These are phyloP conservation scores for Scaptomyza montana DNA, from an alignment of 1,140 invertebrate genomes.

Conservation along the genomic window DNA sequence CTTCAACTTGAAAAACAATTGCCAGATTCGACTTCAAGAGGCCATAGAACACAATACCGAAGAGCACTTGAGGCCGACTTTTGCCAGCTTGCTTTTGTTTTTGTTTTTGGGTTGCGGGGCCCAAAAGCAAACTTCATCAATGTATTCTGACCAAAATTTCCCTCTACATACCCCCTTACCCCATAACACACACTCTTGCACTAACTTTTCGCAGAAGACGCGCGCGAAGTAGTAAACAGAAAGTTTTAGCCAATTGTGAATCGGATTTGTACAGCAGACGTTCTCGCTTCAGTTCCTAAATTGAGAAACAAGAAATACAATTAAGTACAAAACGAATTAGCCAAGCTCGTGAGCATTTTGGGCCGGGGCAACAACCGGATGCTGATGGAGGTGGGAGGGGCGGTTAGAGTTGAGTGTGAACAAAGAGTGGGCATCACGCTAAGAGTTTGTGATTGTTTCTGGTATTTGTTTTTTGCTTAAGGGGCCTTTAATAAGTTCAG, in stretches of 20 bases:
- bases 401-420: no score
- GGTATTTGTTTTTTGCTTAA: conserved; percentile 18
- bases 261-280: conserved; percentile 61
- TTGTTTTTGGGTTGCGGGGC: not conserved
- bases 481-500: conserved; percentile 10
- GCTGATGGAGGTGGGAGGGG: not conserved
- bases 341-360: conserved; percentile 2
- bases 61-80: conserved; percentile 51
- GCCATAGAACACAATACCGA: conserved; percentile 48
- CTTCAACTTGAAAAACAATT: conserved; percentile 38
- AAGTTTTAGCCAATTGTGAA: conserved; percentile 69
- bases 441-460: conserved; percentile 9
- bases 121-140: conserved; percentile 58
- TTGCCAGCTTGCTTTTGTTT: conserved; percentile 26
- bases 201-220: conserved; percentile 2
- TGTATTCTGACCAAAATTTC: conserved; percentile 68
- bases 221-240: conserved; percentile 51
- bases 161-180: conserved; percentile 44
- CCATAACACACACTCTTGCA: no score
- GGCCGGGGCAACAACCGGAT: not conserved
- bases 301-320: conserved; percentile 48
- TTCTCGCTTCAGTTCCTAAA: conserved; percentile 16
- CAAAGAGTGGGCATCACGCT: not conserved
- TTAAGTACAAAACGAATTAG: conserved; percentile 48
- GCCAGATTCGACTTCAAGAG: conserved; percentile 19